A percentile compares a stretch with the other conserved stretches of the same genome.
Evolutionary conservation across 2,797 vertebrate genomes (phyloP).

Genomic region (Aphelocoma californica): DNA sequence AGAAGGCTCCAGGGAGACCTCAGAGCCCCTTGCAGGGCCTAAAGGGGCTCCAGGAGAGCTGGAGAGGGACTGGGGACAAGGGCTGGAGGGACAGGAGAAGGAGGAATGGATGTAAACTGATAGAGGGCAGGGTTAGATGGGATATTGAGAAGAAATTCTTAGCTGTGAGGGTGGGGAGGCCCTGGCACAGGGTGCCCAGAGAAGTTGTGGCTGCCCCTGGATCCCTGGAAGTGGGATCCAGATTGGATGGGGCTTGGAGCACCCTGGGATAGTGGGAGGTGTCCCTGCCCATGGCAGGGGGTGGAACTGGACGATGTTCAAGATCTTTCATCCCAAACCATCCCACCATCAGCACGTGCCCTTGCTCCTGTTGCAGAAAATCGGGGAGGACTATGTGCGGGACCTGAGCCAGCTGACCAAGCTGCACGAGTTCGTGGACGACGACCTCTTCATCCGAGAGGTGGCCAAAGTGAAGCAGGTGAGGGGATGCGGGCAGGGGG

Average conservation of each 20-base stretch:
- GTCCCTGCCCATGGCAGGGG: background rate
- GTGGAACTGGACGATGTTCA: background rate
- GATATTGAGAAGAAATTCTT: background rate
- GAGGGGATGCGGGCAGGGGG: background rate
- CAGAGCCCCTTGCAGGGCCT: background rate
- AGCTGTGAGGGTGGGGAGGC: rapidly evolving
- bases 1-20: background rate
- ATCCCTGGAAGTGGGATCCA: background rate
- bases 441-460: conserved; percentile 85
- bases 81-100: background rate
- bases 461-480: conserved; percentile 94
- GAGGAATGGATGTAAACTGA: background rate
- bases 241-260: background rate
- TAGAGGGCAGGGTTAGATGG: background rate
- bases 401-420: conserved; percentile 86
- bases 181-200: background rate
- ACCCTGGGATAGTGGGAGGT: rapidly evolving
- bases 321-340: background rate
- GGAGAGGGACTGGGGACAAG: rapidly evolving
- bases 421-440: conserved; percentile 82
- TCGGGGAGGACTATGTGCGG: conserved; percentile 91
- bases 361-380: conserved; percentile 78
- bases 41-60: background rate
- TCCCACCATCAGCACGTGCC: rapidly evolving
- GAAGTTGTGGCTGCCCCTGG: background rate